Conservation (phyloP, 2,797 vertebrate species). For the Champsocephalus esox region DNA sequence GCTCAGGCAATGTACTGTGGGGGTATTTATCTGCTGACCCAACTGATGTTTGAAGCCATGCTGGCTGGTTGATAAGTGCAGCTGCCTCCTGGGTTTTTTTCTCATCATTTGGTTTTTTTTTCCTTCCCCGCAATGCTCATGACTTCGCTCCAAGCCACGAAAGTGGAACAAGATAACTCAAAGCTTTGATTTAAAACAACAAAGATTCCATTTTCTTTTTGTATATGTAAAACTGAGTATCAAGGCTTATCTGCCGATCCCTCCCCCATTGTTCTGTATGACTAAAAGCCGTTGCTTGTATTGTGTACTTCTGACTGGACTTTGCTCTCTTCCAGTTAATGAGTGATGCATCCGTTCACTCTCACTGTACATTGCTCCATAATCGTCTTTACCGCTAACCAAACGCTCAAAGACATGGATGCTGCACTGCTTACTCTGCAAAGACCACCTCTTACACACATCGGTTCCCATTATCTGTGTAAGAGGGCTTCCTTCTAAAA, state of each 20-base stretch:
- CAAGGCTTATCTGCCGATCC: conserved; percentile 7
- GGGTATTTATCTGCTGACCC: conserved; percentile 63
- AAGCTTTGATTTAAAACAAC: not conserved
- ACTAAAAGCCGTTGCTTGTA: conserved; percentile 7
- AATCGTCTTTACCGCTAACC: not conserved
- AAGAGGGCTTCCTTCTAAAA: conserved; percentile 23
- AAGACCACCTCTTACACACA: conserved; percentile 26
- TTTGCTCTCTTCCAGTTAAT: conserved; percentile 78
- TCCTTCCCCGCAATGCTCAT: not conserved
- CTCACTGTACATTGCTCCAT: conserved; percentile 37
- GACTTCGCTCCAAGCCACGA: not conserved
- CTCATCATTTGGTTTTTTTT: not conserved
- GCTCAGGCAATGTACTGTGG: conserved; percentile 32
- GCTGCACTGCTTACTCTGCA: conserved; percentile 15
- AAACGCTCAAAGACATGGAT: conserved; percentile 21
- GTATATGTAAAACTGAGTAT: not conserved
- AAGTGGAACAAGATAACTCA: not conserved
- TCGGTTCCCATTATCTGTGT: conserved; percentile 41
- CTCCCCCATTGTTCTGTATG: conserved; percentile 3
- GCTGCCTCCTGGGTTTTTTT: conserved; percentile 14
- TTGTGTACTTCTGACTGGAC: conserved; percentile 52
- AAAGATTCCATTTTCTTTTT: not conserved
- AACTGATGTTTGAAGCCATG: conserved; percentile 57
- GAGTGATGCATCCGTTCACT: conserved; percentile 59
- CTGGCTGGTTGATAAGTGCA: conserved; percentile 35